Base-by-base conservation (phyloP, 2,797 vertebrate genomes). In the Pyrocephalus nanus region DNA sequence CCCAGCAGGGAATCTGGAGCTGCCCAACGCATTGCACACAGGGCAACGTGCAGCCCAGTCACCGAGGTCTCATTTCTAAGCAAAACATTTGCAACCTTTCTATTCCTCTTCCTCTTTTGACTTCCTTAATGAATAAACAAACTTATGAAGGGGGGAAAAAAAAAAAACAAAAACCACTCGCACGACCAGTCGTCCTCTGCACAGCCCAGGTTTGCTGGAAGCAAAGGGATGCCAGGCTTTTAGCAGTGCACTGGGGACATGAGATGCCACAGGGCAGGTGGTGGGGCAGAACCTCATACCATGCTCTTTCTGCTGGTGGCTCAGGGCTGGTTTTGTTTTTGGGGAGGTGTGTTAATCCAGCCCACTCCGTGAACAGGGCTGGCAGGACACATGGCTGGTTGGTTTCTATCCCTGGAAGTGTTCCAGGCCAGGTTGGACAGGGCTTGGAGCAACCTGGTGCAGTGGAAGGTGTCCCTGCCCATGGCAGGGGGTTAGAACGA, bases 91-190 rank as follows among this genome's bases (percentile, higher is more conserved):
- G 82, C 79, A 92, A 38, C 79, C 54, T 80, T 90, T 88, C 83
- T 55, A 88, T 92, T 91, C 83, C 83, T 92, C 86, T 95, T 96
- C 90, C 93, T 92, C 85, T 90, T 92, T 76, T 72, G 60, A 90
- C 79, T 93, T 95, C 95, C 95, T 83, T 57, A 60, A 88, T 38
- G 76, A 92, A 90, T 80, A 92, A 90, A 88, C 70, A 88, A 13
- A 76, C 4, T 34, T 43, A 15, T 0, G 18, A 77, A 77, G 65
- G 45, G 54, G 16, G 42, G n/a, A n/a, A n/a, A n/a, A n/a, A n/a
- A n/a, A n/a, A n/a, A n/a, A n/a, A n/a, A n/a, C n/a, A n/a, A n/a
- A n/a, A n/a, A n/a, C n/a, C 65, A 70, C 65, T n/a, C 0, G 5
- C 45, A 64, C 0, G 0, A 83, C 42, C 65, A 8, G 65, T 15